Evolutionary conservation across 2,113 vertebrate species (phyloP).

Genomic region (Nanorana parkeri): DNA sequence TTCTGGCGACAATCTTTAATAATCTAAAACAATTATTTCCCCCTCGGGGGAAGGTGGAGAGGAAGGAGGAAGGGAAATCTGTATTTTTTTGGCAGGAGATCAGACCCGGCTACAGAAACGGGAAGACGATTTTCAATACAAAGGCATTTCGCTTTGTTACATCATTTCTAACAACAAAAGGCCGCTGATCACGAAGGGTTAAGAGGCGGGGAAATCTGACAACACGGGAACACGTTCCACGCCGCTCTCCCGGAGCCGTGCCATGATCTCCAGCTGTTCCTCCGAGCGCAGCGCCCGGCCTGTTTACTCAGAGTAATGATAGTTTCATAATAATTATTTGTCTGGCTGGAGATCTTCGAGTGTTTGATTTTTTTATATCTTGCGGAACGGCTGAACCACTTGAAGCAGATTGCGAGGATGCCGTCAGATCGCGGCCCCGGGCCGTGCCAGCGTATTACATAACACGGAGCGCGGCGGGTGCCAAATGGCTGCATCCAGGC

Average conservation of each 20-base stretch:
- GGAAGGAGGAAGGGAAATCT: too few species aligned
- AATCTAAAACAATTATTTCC: too few species aligned
- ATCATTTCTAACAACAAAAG: too few species aligned
- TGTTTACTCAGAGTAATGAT: background rate
- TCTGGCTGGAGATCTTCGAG: background rate
- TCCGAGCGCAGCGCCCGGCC: background rate
- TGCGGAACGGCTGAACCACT: background rate
- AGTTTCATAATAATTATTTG: background rate
- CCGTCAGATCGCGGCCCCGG: background rate
- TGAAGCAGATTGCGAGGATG: slow-evolving; percentile 12
- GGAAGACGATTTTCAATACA: too few species aligned
- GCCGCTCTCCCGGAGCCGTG: background rate
- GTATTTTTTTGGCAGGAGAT: too few species aligned
- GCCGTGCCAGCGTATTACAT: slow-evolving; percentile 35
- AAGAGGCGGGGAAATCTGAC: too few species aligned
- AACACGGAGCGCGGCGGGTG: slow-evolving; percentile 4
- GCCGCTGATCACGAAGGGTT: too few species aligned
- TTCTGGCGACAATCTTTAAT: too few species aligned
- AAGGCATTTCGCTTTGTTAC: too few species aligned
- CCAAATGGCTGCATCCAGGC: slow-evolving; percentile 17
- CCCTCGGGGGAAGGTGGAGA: too few species aligned
- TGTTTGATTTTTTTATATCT: background rate
- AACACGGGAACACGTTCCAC: too few species aligned
- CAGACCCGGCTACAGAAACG: too few species aligned
- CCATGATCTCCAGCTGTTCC: background rate